Evolutionary conservation across 2,888 invertebrate genomes (phyloP).

Genomic region (Bombylius major): DNA sequence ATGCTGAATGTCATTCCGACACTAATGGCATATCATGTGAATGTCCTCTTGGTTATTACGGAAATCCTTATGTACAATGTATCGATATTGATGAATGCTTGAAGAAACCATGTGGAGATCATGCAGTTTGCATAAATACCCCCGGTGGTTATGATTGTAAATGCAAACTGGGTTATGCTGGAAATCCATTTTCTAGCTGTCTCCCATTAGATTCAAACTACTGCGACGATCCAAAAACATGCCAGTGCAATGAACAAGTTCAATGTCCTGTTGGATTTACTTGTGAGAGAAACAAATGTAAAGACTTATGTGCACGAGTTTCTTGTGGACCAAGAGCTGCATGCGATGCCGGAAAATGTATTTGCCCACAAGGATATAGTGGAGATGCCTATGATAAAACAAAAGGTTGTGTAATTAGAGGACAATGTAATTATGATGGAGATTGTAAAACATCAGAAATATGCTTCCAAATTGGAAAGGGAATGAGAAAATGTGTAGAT

Average conservation of each 20-base stretch:
- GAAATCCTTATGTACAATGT: constrained; percentile 79
- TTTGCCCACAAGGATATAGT: constrained; percentile 63
- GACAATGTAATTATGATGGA: constrained; percentile 66
- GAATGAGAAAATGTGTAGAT: constrained; percentile 69
- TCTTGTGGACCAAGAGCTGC: constrained; percentile 70
- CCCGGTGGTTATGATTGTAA: constrained; percentile 81
- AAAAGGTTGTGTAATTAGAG: constrained; percentile 58
- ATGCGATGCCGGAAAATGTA: constrained; percentile 67
- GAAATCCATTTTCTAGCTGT: constrained; percentile 79
- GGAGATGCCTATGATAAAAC: constrained; percentile 61
- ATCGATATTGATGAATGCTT: constrained; percentile 74
- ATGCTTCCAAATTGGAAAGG: constrained; percentile 73
- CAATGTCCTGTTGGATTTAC: constrained; percentile 65
- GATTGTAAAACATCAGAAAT: constrained; percentile 76
- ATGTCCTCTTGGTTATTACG: constrained; percentile 70
- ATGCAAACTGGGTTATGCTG: constrained; percentile 70
- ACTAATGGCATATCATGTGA: constrained; percentile 64
- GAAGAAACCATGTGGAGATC: constrained; percentile 65
- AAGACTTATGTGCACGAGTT: constrained; percentile 61
- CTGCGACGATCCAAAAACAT: constrained; percentile 55
- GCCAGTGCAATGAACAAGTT: constrained; percentile 55
- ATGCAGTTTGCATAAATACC: constrained; percentile 82
- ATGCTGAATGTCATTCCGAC: constrained; percentile 68
- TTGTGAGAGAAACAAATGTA: constrained; percentile 61
- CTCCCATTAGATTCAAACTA: constrained; percentile 54